Percentiles rank a stretch among this genome's conserved stretches.
Conservation (phyloP, 2,888 invertebrate species). For the Allolobophora icterica region DNA sequence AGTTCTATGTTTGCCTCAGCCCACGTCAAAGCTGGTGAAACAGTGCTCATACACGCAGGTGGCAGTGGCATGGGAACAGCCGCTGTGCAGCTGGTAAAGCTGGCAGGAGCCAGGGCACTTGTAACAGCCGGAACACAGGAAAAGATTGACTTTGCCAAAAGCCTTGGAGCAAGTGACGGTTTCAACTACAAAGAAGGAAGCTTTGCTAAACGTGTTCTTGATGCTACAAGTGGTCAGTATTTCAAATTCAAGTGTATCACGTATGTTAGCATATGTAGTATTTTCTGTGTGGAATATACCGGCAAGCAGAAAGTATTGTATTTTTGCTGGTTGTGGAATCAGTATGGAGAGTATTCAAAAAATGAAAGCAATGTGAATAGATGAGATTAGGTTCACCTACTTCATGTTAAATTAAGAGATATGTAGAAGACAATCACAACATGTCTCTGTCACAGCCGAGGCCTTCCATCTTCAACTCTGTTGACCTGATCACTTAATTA, state of each 20-base stretch:
- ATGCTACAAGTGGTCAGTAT: slow-evolving; percentile 56
- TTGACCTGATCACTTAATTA: no score
- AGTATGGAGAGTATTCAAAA: no score
- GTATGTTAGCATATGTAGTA: background rate
- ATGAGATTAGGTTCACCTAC: no score
- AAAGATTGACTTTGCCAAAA: slow-evolving; percentile 57
- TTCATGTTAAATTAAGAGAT: no score
- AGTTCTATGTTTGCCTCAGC: slow-evolving; percentile 50
- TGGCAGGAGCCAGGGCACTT: slow-evolving; percentile 55
- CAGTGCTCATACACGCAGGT: slow-evolving; percentile 65
- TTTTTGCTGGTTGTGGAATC: background rate
- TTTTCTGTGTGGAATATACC: background rate
- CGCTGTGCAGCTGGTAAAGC: slow-evolving; percentile 60
- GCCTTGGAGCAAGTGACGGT: slow-evolving; percentile 60
- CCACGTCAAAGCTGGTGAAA: slow-evolving; percentile 56
- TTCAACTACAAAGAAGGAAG: slow-evolving; percentile 63
- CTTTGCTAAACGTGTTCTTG: slow-evolving; percentile 57
- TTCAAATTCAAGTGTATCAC: background rate
- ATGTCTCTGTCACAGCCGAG: no score
- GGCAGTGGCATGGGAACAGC: slow-evolving; percentile 66
- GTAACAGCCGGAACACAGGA: slow-evolving; percentile 62
- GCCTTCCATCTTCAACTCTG: no score
- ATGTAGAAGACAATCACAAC: no score
- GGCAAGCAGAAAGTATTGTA: no score
- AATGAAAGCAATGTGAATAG: no score